Evolutionary conservation across 2,797 vertebrate genomes (phyloP), one percentile per base, ranked within the genome.

Genomic region (Phataginus tetradactyla): DNA sequence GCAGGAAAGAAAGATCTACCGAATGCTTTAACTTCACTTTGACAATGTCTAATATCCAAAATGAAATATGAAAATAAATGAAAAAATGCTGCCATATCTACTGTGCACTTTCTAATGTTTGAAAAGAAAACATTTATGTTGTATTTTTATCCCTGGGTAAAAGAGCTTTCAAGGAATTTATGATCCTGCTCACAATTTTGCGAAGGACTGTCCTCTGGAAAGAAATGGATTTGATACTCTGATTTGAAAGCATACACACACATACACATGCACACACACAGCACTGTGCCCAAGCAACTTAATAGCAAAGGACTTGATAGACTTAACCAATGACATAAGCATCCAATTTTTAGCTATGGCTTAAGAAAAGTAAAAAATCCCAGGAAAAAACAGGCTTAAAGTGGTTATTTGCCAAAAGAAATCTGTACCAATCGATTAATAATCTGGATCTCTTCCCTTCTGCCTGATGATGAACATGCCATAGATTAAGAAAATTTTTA

Each of bases 261-360:
- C 37, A 20, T 53, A 79, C 29, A 39, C 49, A 32, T 8, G 49
- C 27, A n/a, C 34, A n/a, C 32, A 74, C 27, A 29, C 1, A 68
- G 1, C 45, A 18, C 29, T 79, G 78, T 84, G 89, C 83, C 96
- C 91, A 92, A 80, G 74, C 86, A 96, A 97, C 32, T 53, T 74
- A 29, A 86, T 11, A 93, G 80, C 42, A 61, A 5, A 96, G 57
- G 90, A 95, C 80, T 95, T 97, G 13, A 93, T 88, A 69, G 87
- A 83, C 49, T 25, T 91, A 92, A 79, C 21, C 64, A 77, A 25
- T 61, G 66, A 53, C 32, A 72, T 0, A 49, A 34, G 64, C 84
- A 91, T 86, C 39, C 77, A 17, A 88, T 88, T 83, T 83, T 86
- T 77, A 95, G 15, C 18, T 86, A 32, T 18, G 86, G 85, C 55